Evolutionary conservation across 2,797 vertebrate genomes (phyloP).

Genomic region (Yasuhikotakia modesta): DNA sequence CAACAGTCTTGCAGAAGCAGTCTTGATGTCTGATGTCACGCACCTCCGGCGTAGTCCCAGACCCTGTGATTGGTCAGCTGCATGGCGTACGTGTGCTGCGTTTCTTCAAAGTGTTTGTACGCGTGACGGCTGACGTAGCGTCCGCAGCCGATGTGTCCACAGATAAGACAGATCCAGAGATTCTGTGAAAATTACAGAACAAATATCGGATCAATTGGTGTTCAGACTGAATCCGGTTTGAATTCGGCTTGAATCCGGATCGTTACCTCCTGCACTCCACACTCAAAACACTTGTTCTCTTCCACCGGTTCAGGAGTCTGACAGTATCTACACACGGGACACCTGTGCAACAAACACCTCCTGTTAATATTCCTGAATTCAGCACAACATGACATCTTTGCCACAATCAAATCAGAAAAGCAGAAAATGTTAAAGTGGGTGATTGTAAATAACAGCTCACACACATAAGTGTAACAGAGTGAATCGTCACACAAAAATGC

Average conservation of each 20-base stretch:
- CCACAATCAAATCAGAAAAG: not conserved
- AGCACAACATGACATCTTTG: too few species aligned
- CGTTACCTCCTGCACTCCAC: conserved; percentile 94
- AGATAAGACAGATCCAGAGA: conserved; percentile 97
- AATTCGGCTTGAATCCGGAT: too few species aligned
- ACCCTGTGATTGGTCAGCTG: conserved; percentile 97
- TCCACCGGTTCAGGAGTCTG: conserved; percentile 97
- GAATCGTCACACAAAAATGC: not conserved
- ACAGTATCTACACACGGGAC: conserved; percentile 96
- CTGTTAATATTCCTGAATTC: not conserved
- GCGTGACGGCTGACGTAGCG: conserved; percentile 95
- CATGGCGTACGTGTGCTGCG: conserved; percentile 98
- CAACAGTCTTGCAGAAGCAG: too few species aligned
- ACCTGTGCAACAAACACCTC: conserved; percentile 72
- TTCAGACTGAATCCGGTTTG: not conserved
- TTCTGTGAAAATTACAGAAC: conserved; percentile 76
- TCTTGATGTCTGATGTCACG: not conserved
- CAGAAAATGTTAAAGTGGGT: conserved; percentile 20
- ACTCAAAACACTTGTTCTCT: conserved; percentile 98
- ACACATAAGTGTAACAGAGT: conserved; percentile 10
- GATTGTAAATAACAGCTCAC: not conserved
- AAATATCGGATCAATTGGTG: too few species aligned
- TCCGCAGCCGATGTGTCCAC: conserved; percentile 95
- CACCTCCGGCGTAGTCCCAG: conserved; percentile 98
- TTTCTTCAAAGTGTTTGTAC: conserved; percentile 98